Evolutionary conservation across 1,140 invertebrate genomes (phyloP).

Genomic region (Rhyzopertha dominica): DNA sequence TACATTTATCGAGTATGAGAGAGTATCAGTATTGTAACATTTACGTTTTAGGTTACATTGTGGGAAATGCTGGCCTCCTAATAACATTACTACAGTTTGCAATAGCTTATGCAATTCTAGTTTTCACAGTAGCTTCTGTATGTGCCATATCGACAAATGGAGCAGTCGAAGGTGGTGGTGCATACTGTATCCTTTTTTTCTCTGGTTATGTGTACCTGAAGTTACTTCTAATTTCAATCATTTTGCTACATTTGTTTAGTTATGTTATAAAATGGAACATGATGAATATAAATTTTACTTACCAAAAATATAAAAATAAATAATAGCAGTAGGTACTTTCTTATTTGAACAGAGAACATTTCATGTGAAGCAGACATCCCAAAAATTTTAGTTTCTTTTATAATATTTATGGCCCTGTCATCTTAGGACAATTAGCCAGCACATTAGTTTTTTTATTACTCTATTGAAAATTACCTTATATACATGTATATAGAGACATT

Average conservation of each 20-base stretch:
- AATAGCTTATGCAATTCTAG: constrained; percentile 90
- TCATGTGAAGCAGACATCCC: no score
- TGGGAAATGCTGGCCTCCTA: constrained; percentile 92
- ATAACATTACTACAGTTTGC: constrained; percentile 81
- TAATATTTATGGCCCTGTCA: no score
- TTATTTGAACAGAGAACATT: no score
- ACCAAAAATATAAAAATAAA: no score
- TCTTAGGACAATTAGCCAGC: no score
- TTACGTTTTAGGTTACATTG: constrained; percentile 80
- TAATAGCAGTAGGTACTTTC: no score
- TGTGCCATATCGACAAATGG: constrained; percentile 99
- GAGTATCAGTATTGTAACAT: constrained; percentile 11
- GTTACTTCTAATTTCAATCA: background rate
- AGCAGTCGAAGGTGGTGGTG: constrained; percentile 96
- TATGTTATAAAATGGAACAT: background rate
- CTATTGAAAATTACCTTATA: no score
- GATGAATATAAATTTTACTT: constrained; percentile 1
- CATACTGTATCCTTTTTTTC: constrained; percentile 90
- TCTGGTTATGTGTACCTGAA: background rate
- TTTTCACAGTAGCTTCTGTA: constrained; percentile 95
- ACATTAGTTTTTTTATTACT: no score
- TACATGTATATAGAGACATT: no score
- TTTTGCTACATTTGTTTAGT: background rate
- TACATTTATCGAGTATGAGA: constrained; percentile 22
- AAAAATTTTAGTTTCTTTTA: no score